Evolutionary conservation across 1,140 invertebrate genomes (phyloP).

Genomic region (Dinothrombium tinctorium): DNA sequence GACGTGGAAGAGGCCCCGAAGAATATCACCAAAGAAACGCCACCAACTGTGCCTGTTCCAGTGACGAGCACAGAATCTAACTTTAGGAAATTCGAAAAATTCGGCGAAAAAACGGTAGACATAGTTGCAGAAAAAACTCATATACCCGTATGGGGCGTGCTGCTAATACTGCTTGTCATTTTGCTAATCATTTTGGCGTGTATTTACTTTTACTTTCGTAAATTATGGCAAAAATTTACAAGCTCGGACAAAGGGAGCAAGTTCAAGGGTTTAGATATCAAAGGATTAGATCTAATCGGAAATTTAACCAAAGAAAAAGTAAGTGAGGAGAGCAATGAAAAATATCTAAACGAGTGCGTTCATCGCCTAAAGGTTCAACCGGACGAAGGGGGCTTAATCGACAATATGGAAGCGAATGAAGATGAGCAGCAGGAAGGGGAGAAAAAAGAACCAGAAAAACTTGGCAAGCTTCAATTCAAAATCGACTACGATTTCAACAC

Average conservation of each 20-base stretch:
- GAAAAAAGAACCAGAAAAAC: conserved; percentile 80
- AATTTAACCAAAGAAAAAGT: conserved; percentile 95
- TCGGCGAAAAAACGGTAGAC: neutral
- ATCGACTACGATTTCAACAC: conserved; percentile 99
- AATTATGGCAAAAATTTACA: conserved; percentile 75
- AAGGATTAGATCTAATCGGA: conserved; percentile 79
- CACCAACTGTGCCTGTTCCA: too few species aligned
- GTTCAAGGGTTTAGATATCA: conserved; percentile 83
- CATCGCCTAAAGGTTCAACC: conserved; percentile 62
- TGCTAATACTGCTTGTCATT: conserved; percentile 40
- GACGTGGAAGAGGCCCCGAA: too few species aligned
- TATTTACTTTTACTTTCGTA: conserved; percentile 76
- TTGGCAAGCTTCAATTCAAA: conserved; percentile 86
- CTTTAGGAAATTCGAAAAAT: too few species aligned
- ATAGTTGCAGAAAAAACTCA: conserved; percentile 32
- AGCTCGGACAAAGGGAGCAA: conserved; percentile 90
- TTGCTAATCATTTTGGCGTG: conserved; percentile 56
- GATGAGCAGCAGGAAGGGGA: conserved; percentile 66
- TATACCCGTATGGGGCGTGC: conserved; percentile 43
- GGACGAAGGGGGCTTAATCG: conserved; percentile 87
- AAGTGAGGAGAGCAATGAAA: neutral
- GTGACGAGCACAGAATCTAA: too few species aligned
- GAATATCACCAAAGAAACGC: too few species aligned
- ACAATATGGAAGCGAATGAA: conserved; percentile 80
- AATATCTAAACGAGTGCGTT: neutral